phyloP scores from a whole-genome alignment of 2,888 invertebrate species.

The Xestia ashworthii region DNA sequence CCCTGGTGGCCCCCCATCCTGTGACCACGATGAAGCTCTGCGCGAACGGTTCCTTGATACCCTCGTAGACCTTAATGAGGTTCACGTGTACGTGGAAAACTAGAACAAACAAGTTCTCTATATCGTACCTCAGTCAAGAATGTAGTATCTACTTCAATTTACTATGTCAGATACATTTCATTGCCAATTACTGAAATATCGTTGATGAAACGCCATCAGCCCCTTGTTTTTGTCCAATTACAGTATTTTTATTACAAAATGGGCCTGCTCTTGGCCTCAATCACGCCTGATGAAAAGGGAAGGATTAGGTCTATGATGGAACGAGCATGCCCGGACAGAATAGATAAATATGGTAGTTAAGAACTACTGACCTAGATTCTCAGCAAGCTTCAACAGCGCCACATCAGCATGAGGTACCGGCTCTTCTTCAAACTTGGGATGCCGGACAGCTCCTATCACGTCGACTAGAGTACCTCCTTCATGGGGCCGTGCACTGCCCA shows the following conservation, averaged over 20 bases:
- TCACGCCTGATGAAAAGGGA: no score
- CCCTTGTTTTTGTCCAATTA: background rate
- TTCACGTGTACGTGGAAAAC: constrained; percentile 76
- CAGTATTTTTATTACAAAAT: no score
- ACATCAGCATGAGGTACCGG: constrained; percentile 87
- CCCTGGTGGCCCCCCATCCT: constrained; percentile 85
- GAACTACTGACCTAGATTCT: constrained; percentile 76
- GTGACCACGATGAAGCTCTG: constrained; percentile 84
- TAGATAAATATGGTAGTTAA: background rate
- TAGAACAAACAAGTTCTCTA: constrained; percentile 56
- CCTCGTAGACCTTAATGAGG: constrained; percentile 84
- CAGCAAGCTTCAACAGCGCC: constrained; percentile 82
- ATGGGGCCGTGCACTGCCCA: constrained; percentile 80
- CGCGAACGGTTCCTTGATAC: constrained; percentile 80
- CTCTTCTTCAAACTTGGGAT: constrained; percentile 88
- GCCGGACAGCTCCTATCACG: constrained; percentile 83
- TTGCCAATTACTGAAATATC: background rate
- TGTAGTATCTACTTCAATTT: background rate
- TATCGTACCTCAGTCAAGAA: background rate
- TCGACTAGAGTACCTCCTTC: constrained; percentile 82
- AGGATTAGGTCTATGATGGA: no score
- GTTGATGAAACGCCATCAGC: background rate
- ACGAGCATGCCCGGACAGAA: no score
- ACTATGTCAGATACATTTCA: background rate
- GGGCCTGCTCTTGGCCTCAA: no score